Percentiles rank a stretch among this genome's conserved stretches.
Evolutionary conservation across 2,888 invertebrate genomes (phyloP).

Genomic region (Reticulitermes lucifugus): DNA sequence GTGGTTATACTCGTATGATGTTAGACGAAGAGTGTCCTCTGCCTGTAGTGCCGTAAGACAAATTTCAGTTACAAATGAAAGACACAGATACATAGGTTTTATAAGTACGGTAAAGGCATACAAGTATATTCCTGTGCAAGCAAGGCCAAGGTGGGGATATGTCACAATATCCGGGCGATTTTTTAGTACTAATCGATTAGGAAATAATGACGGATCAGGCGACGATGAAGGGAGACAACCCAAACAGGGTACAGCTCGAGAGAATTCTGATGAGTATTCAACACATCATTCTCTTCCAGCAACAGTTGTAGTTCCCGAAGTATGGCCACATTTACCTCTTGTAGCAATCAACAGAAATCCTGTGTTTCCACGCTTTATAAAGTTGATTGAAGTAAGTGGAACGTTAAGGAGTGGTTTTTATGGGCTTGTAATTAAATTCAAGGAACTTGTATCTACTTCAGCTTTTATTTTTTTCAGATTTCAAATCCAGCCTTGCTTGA

Average conservation of each 20-base stretch:
- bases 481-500: conserved; percentile 89
- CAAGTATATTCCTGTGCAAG: background rate
- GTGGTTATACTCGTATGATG: background rate
- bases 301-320: conserved; percentile 93
- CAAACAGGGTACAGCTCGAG: background rate
- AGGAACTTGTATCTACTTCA: too few relatives aligned
- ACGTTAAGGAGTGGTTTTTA: too few relatives aligned
- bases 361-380: conserved; percentile 97
- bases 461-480: conserved; percentile 69
- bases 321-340: conserved; percentile 96
- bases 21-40: background rate
- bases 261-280: conserved; percentile 37
- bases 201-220: background rate
- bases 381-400: conserved; percentile 86
- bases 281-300: conserved; percentile 72
- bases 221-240: background rate
- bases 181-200: background rate
- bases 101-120: background rate
- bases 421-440: too few relatives aligned
- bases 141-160: background rate
- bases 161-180: background rate
- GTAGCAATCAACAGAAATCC: conserved; percentile 95
- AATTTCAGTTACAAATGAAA: conserved; percentile 29
- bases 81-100: background rate
- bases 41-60: conserved; percentile 22